Conservation (phyloP, 2,113 vertebrate species). For the Beaufortia kweichowensis region DNA sequence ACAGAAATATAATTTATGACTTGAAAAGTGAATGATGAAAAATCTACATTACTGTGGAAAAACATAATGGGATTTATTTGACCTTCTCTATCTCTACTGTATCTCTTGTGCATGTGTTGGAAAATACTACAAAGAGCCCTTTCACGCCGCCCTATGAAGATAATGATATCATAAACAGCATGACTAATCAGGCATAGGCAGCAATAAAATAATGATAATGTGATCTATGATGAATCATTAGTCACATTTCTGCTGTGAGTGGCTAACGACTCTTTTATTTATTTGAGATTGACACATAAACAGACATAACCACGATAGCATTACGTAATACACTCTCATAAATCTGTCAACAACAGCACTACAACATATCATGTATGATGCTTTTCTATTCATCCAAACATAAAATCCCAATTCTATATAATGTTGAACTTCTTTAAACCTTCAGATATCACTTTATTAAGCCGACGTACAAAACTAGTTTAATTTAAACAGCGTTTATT, state of each 20-base stretch:
- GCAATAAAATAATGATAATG: slow-evolving; percentile 14
- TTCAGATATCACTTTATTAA: not conserved
- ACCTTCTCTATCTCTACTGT: not conserved
- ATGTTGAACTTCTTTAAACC: not conserved
- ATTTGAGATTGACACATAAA: slow-evolving; percentile 13
- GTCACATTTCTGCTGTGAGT: not conserved
- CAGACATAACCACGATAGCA: not conserved
- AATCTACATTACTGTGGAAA: too few species aligned
- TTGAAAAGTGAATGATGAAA: too few species aligned
- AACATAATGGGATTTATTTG: not conserved
- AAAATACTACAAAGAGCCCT: not conserved
- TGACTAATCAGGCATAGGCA: not conserved
- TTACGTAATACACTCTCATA: slow-evolving; percentile 19
- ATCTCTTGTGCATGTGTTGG: not conserved
- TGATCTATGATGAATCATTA: slow-evolving; percentile 21
- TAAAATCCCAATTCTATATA: too few species aligned
- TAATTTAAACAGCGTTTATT: slow-evolving; percentile 6
- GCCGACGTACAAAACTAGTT: too few species aligned
- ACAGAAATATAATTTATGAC: too few species aligned
- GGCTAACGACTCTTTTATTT: slow-evolving; percentile 30
- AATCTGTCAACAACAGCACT: not conserved
- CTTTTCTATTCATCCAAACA: not conserved
- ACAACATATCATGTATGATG: slow-evolving; percentile 4
- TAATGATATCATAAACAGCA: not conserved
- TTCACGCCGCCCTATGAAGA: not conserved